A percentile compares a stretch with the other conserved stretches of the same genome.
Evolutionary conservation across 2,797 vertebrate genomes (phyloP).

Genomic region (Choloepus didactylus): DNA sequence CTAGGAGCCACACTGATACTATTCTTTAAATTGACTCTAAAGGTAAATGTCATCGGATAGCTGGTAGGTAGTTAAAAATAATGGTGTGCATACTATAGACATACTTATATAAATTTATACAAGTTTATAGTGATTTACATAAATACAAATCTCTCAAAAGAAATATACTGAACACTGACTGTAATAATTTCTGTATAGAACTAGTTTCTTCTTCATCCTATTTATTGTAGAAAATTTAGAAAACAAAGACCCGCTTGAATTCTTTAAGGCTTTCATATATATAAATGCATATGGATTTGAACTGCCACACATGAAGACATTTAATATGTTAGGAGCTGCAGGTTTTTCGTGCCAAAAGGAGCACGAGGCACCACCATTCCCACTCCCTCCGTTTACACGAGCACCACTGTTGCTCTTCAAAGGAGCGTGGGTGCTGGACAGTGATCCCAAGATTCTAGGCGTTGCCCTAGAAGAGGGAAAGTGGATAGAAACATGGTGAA

Average conservation of each 20-base stretch:
- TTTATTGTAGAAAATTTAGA: neutral
- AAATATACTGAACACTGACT: neutral
- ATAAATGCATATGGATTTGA: neutral
- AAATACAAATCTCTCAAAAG: neutral
- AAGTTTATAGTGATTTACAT: neutral
- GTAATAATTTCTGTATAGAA: conserved; percentile 2
- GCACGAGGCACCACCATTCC: neutral
- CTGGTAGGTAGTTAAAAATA: neutral
- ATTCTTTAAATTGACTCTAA: neutral
- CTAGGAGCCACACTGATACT: neutral
- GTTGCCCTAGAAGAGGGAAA: neutral
- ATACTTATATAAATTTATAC: neutral
- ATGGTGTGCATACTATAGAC: neutral
- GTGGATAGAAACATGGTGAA: neutral
- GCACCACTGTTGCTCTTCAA: neutral
- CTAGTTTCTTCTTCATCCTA: conserved; percentile 18
- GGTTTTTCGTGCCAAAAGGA: neutral
- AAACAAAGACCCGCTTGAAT: neutral
- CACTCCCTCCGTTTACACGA: neutral
- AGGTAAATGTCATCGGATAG: neutral
- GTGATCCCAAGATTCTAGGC: neutral
- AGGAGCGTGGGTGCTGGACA: neutral
- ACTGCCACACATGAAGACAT: neutral
- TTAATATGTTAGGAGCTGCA: neutral
- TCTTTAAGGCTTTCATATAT: neutral